Percentiles rank a stretch among this genome's conserved stretches.
phyloP scores from a whole-genome alignment of 2,888 invertebrate genomes.

The Mantis religiosa region DNA sequence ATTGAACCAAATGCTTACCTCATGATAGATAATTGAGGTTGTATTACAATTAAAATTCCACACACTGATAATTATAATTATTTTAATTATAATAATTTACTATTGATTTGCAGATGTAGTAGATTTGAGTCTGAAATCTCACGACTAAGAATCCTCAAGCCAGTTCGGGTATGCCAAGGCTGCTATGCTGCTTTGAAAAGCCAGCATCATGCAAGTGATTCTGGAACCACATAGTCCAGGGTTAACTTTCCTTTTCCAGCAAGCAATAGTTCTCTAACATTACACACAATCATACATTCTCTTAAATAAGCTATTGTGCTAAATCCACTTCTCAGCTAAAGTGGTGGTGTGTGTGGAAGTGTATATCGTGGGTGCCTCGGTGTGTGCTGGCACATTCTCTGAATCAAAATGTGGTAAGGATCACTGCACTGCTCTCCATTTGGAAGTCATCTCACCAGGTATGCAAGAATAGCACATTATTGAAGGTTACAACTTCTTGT shows the following conservation, averaged over 20 bases:
- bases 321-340: neutral
- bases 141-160: constrained; percentile 84
- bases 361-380: neutral
- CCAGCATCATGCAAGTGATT: constrained; percentile 4
- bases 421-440: neutral
- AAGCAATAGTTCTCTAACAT: neutral
- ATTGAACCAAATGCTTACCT: no score
- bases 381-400: neutral
- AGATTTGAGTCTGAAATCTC: constrained; percentile 95
- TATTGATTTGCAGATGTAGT: constrained; percentile 65
- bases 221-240: neutral
- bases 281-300: neutral
- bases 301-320: neutral
- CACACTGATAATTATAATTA: no score
- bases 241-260: neutral
- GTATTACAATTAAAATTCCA: no score
- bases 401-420: neutral
- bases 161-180: constrained; percentile 91
- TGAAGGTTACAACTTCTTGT: neutral
- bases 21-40: no score
- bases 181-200: constrained; percentile 65
- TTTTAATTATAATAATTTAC: no score
- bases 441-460: neutral
- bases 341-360: neutral
- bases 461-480: neutral